Evolutionary conservation across 64 coral and sea anemone species (phyloP), one percentile per base, ranked within the genome.

Genomic region (Dendronephthya gigantea): DNA sequence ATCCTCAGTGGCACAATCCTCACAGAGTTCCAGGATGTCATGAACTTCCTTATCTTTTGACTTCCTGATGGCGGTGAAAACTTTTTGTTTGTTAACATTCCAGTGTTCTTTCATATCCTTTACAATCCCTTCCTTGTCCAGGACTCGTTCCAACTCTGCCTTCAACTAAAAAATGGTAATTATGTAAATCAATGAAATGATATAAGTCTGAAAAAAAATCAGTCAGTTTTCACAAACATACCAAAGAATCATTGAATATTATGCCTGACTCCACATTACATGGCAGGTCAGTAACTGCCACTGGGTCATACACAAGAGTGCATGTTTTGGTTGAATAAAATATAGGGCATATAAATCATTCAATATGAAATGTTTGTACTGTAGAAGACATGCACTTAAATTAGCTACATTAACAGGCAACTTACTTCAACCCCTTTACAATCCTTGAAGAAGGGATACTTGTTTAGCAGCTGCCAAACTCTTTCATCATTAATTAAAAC

Each of bases 371-470:
- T n/a, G n/a, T n/a, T n/a, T n/a, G n/a, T n/a, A n/a, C n/a, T n/a
- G n/a, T n/a, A n/a, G n/a, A n/a, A n/a, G n/a, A n/a, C n/a, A n/a
- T n/a, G n/a, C n/a, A n/a, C n/a, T n/a, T n/a, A n/a, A n/a, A n/a
- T n/a, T n/a, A n/a, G n/a, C n/a, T n/a, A n/a, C n/a, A n/a, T n/a
- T n/a, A n/a, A n/a, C n/a, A n/a, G n/a, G n/a, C n/a, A n/a, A n/a
- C 55, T 62, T 88, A 39, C 86, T 79, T 88, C 75, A 83, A 58
- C 79, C 7, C 87, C 79, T 59, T 83, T 88, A 35, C 82, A 56
- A 39, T 88, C 41, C 49, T 83, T 88, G 35, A 88, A 83, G 1
- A 56, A 81, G 31, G 87, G 87, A 83, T 88, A 88, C 48, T 83
- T 34, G n/a, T 59, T 16, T 2, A 68, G 10, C 8, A 59, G 14